Evolutionary conservation across 2,113 vertebrate genomes (phyloP), one percentile per base, ranked within the genome.

Genomic region (Lichenostomus cassidix): DNA sequence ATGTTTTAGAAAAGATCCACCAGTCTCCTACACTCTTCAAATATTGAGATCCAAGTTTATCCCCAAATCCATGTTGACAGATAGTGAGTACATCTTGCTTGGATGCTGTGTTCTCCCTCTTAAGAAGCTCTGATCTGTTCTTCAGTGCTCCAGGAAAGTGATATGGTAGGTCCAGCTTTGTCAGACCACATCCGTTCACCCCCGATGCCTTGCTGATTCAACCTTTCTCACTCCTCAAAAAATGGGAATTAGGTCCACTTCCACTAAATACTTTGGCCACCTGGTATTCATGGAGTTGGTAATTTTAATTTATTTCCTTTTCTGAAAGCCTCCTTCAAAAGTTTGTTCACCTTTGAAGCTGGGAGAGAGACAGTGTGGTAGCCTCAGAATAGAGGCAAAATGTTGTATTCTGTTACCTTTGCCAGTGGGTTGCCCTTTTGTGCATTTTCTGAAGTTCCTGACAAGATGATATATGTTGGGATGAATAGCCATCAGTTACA

Each of bases 301-400:
- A 22, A 44, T 89, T 71, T 64, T 94, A 22, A 44, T 89, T 71
- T 64, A 73, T 62, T 86, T 92, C 7, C 15, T 81, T 50, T 77
- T 87, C 56, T 62, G 68, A 81, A 83, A 63, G 42, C 29, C 25
- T 63, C 68, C 55, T 71, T 89, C n/a, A 70, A 25, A 83, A 70
- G 52, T 83, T 50, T 77, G 7, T 74, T 94, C 60, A 73, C 29
- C 80, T 91, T 94, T 94, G 80, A 96, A 91, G 64, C 31, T 35
- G 39, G 29, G 50, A 78, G n/a, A 65, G 25, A 50, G 27, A 44
- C 7, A 31, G 15, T 63, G 27, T 77, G 39, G 42, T 70, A 95
- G 27, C 39, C 52, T 42, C 67, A 81, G 63, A 87, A 70, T 35
- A 74, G 64, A 82, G 74, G 29, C 21, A 78, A 81, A 91, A 74